A percentile compares a stretch with the other conserved stretches of the same genome.
These are phyloP conservation scores for Trisateles emortualis DNA, from an alignment of 2,888 invertebrate species.

Conservation along the genomic window DNA sequence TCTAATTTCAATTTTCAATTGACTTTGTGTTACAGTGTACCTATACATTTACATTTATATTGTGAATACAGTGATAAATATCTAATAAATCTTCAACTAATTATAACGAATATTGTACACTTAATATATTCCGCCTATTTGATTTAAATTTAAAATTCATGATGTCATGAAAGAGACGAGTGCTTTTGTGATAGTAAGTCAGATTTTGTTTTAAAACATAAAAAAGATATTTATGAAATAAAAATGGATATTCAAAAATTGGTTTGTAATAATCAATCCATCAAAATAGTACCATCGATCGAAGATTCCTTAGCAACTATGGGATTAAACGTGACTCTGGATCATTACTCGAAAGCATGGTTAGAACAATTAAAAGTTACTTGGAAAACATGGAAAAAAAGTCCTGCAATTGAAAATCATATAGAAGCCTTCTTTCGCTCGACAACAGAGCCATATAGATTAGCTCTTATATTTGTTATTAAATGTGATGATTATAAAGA, in stretches of 20 bases:
- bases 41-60: too few relatives aligned
- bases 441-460: conserved; percentile 87
- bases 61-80: too few relatives aligned
- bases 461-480: conserved; percentile 86
- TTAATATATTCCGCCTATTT: too few relatives aligned
- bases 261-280: conserved; percentile 70
- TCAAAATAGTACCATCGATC: conserved; percentile 80
- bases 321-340: conserved; percentile 78
- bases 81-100: too few relatives aligned
- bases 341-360: conserved; percentile 70
- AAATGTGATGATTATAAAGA: conserved; percentile 88
- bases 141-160: too few relatives aligned
- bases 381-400: conserved; percentile 86
- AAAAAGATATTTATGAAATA: not conserved
- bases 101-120: too few relatives aligned
- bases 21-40: too few relatives aligned
- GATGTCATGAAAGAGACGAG: too few relatives aligned
- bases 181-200: not conserved
- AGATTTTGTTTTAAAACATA: not conserved
- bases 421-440: conserved; percentile 80
- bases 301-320: conserved; percentile 72
- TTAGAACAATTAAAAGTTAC: conserved; percentile 74
- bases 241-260: conserved; percentile 65
- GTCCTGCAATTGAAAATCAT: conserved; percentile 79
- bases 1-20: too few relatives aligned